These are phyloP conservation scores for Raillietiella orientalis DNA, from an alignment of 2,888 invertebrate genomes.

Conservation along the genomic window DNA sequence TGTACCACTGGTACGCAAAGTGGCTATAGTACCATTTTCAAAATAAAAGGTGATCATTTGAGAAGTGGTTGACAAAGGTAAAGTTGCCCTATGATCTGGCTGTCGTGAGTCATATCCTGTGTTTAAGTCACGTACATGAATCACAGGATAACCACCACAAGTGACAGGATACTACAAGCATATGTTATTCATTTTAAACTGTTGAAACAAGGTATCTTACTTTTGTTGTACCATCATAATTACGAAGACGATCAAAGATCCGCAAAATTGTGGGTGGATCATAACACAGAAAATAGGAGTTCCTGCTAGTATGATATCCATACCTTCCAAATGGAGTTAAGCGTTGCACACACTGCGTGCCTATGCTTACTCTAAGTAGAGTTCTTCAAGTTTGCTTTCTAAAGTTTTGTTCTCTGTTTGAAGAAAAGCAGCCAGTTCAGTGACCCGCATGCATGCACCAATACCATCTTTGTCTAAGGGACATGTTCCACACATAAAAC, in stretches of 20 bases:
- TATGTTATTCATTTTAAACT: too few species aligned
- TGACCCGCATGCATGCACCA: slow-evolving; percentile 45
- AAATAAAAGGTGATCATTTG: slow-evolving; percentile 92
- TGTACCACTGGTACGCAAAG: slow-evolving; percentile 82
- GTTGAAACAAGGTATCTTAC: too few species aligned
- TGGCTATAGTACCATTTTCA: slow-evolving; percentile 47
- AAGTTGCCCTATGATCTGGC: slow-evolving; percentile 28
- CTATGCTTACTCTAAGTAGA: too few species aligned
- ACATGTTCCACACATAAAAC: slow-evolving; percentile 65
- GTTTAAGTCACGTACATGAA: slow-evolving; percentile 50
- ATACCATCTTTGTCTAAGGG: slow-evolving; percentile 93
- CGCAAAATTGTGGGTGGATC: slow-evolving; percentile 28
- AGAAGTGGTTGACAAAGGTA: slow-evolving; percentile 24
- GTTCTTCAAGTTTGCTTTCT: slow-evolving; percentile 23
- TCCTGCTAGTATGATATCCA: slow-evolving; percentile 57
- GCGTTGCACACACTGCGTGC: slow-evolving; percentile 3
- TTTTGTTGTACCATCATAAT: slow-evolving; percentile 27
- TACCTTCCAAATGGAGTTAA: slow-evolving; percentile 19
- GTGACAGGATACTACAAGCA: slow-evolving; percentile 15
- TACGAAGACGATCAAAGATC: slow-evolving; percentile 53
- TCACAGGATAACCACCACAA: slow-evolving; percentile 14
- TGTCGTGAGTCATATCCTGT: slow-evolving; percentile 46
- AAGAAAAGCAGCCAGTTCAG: slow-evolving; percentile 39
- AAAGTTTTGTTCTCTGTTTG: slow-evolving; percentile 15
- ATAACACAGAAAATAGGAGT: slow-evolving; percentile 65